phyloP scores from a whole-genome alignment of 2,888 invertebrate species.

The Thecophora atra region DNA sequence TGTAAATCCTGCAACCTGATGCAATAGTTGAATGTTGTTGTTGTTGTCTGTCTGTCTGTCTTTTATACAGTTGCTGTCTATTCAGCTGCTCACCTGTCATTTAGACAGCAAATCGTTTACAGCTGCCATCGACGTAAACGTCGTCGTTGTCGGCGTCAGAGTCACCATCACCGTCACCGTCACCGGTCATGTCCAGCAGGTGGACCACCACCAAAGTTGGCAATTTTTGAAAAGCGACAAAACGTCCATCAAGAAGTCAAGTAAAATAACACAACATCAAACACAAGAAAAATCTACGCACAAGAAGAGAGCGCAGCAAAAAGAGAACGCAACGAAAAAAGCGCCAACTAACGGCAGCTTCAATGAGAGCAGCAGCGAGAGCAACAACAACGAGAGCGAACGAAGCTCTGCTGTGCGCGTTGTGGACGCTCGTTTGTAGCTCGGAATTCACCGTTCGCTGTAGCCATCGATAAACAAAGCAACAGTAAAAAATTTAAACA shows the following conservation, averaged over 20 bases:
- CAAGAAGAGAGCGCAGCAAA: background rate
- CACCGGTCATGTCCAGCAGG: constrained; percentile 13
- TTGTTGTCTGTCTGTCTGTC: background rate
- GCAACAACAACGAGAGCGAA: no score
- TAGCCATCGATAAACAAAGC: background rate
- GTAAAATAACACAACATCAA: background rate
- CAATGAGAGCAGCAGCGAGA: no score
- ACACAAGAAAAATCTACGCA: constrained; percentile 10
- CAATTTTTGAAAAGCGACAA: background rate
- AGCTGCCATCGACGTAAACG: background rate
- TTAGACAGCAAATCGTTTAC: constrained; percentile 4
- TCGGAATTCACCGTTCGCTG: background rate
- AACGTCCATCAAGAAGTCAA: constrained; percentile 15
- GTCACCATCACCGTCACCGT: background rate
- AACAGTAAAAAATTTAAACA: background rate
- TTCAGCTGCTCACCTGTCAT: constrained; percentile 20
- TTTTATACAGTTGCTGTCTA: background rate
- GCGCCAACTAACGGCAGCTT: no score
- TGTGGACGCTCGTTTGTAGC: no score
- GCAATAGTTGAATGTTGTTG: background rate
- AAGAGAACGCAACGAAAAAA: no score
- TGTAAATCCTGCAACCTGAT: background rate
- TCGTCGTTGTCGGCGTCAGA: background rate
- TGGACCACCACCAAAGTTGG: constrained; percentile 24
- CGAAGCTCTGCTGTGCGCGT: no score